A percentile compares a stretch with the other conserved stretches of the same genome.
Evolutionary conservation across 2,888 invertebrate species (phyloP).

Genomic region (Monoplex corrugatus): DNA sequence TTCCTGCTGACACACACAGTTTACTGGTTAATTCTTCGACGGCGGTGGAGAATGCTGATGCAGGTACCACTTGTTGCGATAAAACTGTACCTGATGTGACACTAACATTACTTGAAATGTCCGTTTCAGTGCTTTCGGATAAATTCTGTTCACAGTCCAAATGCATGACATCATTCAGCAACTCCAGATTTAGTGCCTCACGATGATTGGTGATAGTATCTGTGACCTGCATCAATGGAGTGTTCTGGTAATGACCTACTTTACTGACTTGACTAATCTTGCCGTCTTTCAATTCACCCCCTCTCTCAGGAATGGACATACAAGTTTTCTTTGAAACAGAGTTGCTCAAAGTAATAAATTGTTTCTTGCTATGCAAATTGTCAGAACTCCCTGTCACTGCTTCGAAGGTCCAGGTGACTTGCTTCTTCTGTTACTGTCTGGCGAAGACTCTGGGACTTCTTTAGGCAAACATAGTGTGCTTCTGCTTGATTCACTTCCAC

Average conservation of each 20-base stretch:
- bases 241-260: neutral
- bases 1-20: neutral
- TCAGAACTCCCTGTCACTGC: neutral
- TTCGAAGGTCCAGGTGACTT: neutral
- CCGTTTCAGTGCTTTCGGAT: too few relatives aligned
- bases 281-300: neutral
- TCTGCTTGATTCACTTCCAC: too few relatives aligned
- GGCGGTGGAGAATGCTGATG: neutral
- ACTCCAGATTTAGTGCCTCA: slow-evolving; percentile 15
- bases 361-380: neutral
- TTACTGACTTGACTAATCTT: neutral
- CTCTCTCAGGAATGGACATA: neutral
- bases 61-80: neutral
- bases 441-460: neutral
- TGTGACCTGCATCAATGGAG: neutral
- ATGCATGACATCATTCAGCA: slow-evolving; percentile 13
- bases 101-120: neutral
- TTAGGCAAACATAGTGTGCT: too few relatives aligned
- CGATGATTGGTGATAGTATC: neutral
- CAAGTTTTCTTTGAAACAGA: neutral
- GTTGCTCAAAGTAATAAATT: neutral
- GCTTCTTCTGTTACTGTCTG: neutral
- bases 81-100: neutral
- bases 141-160: neutral
- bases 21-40: neutral